Evolutionary conservation across 1,140 invertebrate genomes (phyloP).

Genomic region (Magallana angulata): DNA sequence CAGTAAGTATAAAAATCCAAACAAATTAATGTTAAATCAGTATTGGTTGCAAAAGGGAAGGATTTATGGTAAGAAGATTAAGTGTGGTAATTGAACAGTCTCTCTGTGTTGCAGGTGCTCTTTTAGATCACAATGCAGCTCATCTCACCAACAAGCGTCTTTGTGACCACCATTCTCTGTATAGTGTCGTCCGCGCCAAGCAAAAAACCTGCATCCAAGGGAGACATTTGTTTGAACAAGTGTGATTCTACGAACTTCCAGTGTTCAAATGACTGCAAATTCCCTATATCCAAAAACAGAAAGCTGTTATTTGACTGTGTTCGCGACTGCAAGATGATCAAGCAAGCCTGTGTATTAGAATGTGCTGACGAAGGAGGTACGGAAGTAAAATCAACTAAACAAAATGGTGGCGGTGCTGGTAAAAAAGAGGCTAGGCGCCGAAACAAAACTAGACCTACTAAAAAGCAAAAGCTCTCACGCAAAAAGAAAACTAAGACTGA

Average conservation of each 20-base stretch:
- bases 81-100: background rate
- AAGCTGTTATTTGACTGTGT: background rate
- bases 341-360: background rate
- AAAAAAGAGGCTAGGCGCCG: background rate
- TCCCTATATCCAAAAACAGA: background rate
- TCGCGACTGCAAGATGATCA: background rate
- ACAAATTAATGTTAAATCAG: background rate
- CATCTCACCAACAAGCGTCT: background rate
- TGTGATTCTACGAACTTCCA: background rate
- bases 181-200: background rate
- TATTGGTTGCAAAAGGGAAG: background rate
- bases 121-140: background rate
- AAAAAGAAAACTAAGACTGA: background rate
- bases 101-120: background rate
- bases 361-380: conserved; percentile 10
- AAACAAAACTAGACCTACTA: background rate
- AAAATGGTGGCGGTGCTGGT: background rate
- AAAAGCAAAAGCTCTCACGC: background rate
- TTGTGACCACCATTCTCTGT: background rate
- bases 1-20: background rate
- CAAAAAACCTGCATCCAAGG: background rate
- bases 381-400: background rate
- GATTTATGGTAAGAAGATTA: background rate
- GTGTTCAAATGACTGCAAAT: conserved; percentile 12
- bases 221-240: background rate